A percentile compares a stretch with the other conserved stretches of the same genome.
phyloP scores from a whole-genome alignment of 2,113 vertebrate species.

The Gyps fulvus region DNA sequence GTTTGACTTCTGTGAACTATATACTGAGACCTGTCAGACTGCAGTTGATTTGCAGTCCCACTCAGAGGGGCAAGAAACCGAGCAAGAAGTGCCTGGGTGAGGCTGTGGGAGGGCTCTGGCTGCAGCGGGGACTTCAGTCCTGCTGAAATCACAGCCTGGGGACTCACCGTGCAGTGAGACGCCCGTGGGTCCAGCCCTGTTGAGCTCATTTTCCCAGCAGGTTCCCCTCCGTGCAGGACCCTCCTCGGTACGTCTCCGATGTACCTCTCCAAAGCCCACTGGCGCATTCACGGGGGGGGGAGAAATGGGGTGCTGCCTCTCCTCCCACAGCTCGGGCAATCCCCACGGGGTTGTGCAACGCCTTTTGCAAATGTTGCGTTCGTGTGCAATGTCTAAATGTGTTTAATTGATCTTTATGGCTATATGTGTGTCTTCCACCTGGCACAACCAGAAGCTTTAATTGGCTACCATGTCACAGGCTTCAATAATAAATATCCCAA shows the following conservation, averaged over 20 bases:
- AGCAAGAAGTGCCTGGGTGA: not conserved
- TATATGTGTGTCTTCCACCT: not conserved
- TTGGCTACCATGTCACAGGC: not conserved
- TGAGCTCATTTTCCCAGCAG: not conserved
- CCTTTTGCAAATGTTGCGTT: not conserved
- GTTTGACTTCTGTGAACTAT: not conserved
- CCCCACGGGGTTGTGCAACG: accelerated
- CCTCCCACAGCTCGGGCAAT: accelerated
- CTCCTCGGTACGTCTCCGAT: not conserved
- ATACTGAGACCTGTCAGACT: not conserved
- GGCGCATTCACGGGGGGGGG: not conserved
- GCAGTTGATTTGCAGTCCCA: not conserved
- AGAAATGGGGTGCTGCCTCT: not conserved
- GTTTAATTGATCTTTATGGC: not conserved
- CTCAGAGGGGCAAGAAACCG: accelerated
- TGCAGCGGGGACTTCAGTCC: not conserved
- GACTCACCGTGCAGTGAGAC: accelerated
- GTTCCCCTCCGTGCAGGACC: accelerated
- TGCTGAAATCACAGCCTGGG: not conserved
- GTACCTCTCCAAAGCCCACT: not conserved
- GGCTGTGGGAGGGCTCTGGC: not conserved
- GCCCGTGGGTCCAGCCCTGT: accelerated
- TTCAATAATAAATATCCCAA: not conserved
- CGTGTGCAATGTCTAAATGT: not conserved
- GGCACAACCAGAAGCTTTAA: not conserved